Evolutionary conservation across 1,140 invertebrate species (phyloP).

Genomic region (Drosophila gunungcola): DNA sequence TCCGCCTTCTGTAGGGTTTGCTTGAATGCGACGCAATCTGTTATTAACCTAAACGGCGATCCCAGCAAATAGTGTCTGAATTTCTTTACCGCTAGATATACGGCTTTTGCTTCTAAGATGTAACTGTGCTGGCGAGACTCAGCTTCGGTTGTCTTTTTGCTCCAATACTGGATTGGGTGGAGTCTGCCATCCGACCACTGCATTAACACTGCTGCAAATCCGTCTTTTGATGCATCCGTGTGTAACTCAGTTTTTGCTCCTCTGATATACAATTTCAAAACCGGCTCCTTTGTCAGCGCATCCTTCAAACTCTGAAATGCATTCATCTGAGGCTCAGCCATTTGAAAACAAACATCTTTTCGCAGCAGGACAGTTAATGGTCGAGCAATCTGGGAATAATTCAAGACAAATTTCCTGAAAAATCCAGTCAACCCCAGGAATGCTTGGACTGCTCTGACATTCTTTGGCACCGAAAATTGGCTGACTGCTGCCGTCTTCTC

Average conservation of each 20-base stretch:
- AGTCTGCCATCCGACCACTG: background rate
- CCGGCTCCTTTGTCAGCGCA: background rate
- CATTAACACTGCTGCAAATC: background rate
- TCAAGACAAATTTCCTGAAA: background rate
- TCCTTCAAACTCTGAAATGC: background rate
- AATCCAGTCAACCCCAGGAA: background rate
- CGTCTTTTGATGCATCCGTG: slow-evolving; percentile 4
- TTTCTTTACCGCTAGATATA: background rate
- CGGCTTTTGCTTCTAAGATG: background rate
- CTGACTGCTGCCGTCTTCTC: background rate
- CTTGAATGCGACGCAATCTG: too few relatives aligned
- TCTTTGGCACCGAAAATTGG: background rate
- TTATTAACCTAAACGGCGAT: background rate
- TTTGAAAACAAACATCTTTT: background rate
- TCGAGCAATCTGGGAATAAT: too few relatives aligned
- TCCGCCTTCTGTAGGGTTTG: too few relatives aligned
- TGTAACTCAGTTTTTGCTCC: background rate
- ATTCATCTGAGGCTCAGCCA: background rate
- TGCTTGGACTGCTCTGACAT: background rate
- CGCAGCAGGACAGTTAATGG: background rate
- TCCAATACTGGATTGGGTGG: slow-evolving; percentile 1
- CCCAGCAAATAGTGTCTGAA: background rate
- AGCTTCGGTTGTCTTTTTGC: too few relatives aligned
- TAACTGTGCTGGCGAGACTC: too few relatives aligned
- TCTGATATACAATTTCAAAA: background rate